A percentile compares a stretch with the other conserved stretches of the same genome.
phyloP scores from a whole-genome alignment of 2,113 vertebrate species.

The Myotis lucifugus region DNA sequence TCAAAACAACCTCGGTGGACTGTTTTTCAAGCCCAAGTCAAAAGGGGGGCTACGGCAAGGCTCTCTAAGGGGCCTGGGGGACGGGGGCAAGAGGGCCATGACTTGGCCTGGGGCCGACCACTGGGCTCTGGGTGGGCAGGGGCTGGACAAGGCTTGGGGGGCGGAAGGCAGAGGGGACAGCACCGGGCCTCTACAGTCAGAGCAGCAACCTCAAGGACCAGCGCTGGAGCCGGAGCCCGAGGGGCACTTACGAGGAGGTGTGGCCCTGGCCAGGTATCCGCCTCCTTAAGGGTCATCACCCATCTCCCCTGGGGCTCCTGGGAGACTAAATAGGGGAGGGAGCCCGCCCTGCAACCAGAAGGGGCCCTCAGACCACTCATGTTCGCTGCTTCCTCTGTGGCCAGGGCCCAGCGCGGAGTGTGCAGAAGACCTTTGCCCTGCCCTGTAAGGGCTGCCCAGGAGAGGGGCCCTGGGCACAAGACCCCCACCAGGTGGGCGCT shows the following conservation, averaged over 20 bases:
- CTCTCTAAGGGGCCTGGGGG: background rate
- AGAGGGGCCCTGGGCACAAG: background rate
- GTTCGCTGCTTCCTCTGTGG: background rate
- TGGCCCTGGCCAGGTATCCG: background rate
- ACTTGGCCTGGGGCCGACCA: background rate
- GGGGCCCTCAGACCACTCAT: background rate
- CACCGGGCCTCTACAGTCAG: background rate
- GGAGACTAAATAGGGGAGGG: too few relatives aligned
- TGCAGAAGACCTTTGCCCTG: background rate
- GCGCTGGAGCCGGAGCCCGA: accelerated
- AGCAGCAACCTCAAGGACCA: background rate
- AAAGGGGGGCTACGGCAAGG: background rate
- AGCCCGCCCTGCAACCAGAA: background rate
- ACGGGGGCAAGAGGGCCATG: accelerated
- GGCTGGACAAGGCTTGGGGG: background rate
- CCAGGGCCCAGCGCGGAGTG: background rate
- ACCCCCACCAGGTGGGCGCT: background rate
- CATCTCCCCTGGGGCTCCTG: background rate
- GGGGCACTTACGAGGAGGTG: accelerated
- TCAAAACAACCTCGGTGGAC: conserved; percentile 51
- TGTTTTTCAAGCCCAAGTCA: background rate
- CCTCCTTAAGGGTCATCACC: background rate
- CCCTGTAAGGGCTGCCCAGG: background rate
- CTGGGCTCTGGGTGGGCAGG: background rate
- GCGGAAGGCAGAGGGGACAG: too few relatives aligned